Conservation (phyloP, 1,140 invertebrate genomes). For the Pomacea maculata region DNA sequence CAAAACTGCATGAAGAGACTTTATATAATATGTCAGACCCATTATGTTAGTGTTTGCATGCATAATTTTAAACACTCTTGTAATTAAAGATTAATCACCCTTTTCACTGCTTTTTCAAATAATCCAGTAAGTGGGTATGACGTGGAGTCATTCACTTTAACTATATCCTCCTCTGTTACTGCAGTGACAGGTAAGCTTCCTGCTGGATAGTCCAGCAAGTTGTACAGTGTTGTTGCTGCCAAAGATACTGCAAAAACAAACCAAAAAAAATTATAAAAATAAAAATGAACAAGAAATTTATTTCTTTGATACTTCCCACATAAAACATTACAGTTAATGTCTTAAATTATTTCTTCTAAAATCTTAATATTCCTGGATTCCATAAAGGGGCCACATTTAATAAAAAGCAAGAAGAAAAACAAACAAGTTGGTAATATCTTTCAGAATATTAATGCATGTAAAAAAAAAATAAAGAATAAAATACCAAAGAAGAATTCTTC, state of each 20-base stretch:
- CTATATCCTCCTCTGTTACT: slow-evolving; percentile 52
- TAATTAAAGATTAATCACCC: slow-evolving; percentile 14
- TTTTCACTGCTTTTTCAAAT: slow-evolving; percentile 20
- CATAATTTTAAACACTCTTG: neutral
- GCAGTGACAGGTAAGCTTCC: slow-evolving; percentile 59
- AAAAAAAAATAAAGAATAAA: neutral
- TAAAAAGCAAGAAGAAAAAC: no score
- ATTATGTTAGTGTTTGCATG: neutral
- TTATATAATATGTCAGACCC: neutral
- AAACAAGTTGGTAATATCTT: no score
- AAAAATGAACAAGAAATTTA: no score
- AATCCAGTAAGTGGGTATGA: slow-evolving; percentile 15
- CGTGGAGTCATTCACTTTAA: slow-evolving; percentile 23
- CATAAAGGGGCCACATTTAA: no score
- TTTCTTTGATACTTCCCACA: no score
- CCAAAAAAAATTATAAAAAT: neutral
- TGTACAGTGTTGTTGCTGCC: slow-evolving; percentile 52
- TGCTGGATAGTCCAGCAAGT: slow-evolving; percentile 58
- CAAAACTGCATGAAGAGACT: neutral
- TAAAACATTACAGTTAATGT: no score
- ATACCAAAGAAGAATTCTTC: neutral
- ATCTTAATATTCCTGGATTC: no score
- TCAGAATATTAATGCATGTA: neutral
- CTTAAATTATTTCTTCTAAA: no score
- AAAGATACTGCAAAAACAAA: slow-evolving; percentile 38